phyloP scores from a whole-genome alignment of 2,797 vertebrate genomes.

The Falco biarmicus region DNA sequence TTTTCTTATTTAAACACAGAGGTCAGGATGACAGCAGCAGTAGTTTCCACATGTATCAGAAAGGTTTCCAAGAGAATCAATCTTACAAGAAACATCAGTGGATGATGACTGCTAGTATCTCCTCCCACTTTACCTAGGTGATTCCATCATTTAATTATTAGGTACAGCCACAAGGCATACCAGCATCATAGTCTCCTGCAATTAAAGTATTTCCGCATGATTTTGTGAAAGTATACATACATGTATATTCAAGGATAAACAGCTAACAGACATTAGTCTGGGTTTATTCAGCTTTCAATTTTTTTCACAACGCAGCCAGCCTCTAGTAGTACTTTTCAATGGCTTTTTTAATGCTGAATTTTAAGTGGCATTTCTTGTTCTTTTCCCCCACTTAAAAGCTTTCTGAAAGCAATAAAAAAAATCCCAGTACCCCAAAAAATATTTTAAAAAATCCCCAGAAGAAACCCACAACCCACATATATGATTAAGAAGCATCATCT shows the following conservation, averaged over 20 bases:
- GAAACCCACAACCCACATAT: not conserved
- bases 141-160: not conserved
- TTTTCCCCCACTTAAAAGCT: not conserved
- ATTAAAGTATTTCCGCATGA: not conserved
- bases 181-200: not conserved
- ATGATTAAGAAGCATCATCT: not conserved
- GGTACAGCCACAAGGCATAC: not conserved
- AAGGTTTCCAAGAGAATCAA: not conserved
- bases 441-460: not conserved
- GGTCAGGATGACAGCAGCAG: not conserved
- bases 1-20: not conserved
- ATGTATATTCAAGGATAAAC: not conserved
- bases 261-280: not conserved
- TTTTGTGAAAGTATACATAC: not conserved
- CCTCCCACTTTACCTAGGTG: not conserved
- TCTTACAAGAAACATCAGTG: not conserved
- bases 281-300: not conserved
- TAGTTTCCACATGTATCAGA: not conserved
- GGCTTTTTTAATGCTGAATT: not conserved
- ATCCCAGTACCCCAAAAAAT: accelerated
- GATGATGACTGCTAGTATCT: accelerated
- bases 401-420: not conserved
- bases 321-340: not conserved
- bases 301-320: not conserved
- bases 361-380: not conserved